Conservation (phyloP, 2,888 invertebrate genomes). For the Branchipolynoe longqiensis region DNA sequence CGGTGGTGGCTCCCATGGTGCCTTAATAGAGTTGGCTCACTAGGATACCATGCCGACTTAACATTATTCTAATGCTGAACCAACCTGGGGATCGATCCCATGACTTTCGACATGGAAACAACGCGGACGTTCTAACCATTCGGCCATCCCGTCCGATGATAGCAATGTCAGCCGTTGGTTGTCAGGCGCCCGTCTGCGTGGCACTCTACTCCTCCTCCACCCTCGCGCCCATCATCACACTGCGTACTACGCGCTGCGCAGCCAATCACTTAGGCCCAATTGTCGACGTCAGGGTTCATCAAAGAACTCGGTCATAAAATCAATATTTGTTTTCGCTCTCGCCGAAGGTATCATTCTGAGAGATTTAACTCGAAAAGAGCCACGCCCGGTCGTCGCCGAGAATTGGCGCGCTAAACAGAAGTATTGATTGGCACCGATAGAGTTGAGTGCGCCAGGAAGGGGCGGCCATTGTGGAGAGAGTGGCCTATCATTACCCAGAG, state of each 20-base stretch:
- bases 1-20: too few relatives aligned
- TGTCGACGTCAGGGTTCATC: conserved; percentile 52
- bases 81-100: too few relatives aligned
- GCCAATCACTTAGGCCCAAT: conserved; percentile 47
- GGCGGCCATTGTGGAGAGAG: neutral
- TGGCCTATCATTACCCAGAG: conserved; percentile 44
- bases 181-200: neutral
- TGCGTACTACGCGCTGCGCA: neutral
- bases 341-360: conserved; percentile 51
- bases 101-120: too few relatives aligned
- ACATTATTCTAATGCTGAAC: too few relatives aligned
- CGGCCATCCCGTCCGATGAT: too few relatives aligned
- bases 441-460: conserved; percentile 21
- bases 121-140: too few relatives aligned
- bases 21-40: too few relatives aligned
- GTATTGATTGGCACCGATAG: conserved; percentile 29
- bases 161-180: too few relatives aligned
- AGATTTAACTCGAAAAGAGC: conserved; percentile 52
- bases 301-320: conserved; percentile 34
- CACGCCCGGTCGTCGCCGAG: neutral
- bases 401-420: conserved; percentile 47
- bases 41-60: too few relatives aligned
- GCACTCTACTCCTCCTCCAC: neutral
- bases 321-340: conserved; percentile 55
- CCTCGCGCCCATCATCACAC: neutral